A percentile compares a stretch with the other conserved stretches of the same genome.
These are phyloP conservation scores for Amblyjoppa fuscipennis DNA, from an alignment of 2,888 invertebrate species.

Conservation along the genomic window DNA sequence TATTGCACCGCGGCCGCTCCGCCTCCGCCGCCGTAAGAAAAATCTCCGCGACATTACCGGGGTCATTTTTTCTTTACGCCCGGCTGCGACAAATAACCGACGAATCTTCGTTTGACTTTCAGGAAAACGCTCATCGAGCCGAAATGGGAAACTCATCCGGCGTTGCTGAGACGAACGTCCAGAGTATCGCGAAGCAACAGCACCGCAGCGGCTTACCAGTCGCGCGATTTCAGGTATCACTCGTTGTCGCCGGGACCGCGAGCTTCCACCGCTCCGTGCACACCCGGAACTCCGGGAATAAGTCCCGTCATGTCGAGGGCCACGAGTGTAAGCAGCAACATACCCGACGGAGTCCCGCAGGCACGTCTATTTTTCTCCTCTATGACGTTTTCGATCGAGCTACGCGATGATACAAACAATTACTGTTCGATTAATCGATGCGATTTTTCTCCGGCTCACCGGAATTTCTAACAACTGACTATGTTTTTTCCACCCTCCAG, in stretches of 20 bases:
- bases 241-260: conserved; percentile 79
- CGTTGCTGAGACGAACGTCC: conserved; percentile 79
- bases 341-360: conserved; percentile 81
- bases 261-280: conserved; percentile 81
- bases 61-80: not conserved
- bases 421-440: not conserved
- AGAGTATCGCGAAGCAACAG: conserved; percentile 83
- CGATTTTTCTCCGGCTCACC: conserved; percentile 38
- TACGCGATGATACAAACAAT: not conserved
- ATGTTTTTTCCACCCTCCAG: conserved; percentile 78
- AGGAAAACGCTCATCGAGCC: conserved; percentile 81
- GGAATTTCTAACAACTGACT: conserved; percentile 52
- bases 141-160: conserved; percentile 83
- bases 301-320: conserved; percentile 82
- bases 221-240: conserved; percentile 82
- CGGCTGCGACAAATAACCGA: conserved; percentile 21
- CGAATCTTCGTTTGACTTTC: conserved; percentile 31
- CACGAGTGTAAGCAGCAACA: conserved; percentile 80
- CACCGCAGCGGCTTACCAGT: conserved; percentile 81
- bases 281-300: conserved; percentile 83
- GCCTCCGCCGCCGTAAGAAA: conserved; percentile 79
- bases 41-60: conserved; percentile 2
- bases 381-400: conserved; percentile 45
- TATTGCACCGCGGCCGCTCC: conserved; percentile 80
- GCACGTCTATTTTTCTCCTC: conserved; percentile 65